Base-by-base conservation (phyloP, 1,140 invertebrate species). In the Harpegnathos saltator region DNA sequence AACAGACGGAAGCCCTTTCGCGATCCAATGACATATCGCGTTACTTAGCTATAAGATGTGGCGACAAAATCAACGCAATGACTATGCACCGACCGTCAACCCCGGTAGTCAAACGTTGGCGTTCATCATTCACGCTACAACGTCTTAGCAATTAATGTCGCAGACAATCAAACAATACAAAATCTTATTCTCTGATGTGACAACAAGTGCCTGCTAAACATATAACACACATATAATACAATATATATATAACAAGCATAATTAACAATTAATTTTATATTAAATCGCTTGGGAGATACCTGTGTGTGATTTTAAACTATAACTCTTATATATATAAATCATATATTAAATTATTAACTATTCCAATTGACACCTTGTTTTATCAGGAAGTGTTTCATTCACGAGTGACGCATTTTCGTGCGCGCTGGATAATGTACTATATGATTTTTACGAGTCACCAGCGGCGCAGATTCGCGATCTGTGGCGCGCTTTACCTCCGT, bases 1-100 rank as follows among this genome's bases (percentile, higher is more conserved):
- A 75, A 48, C n/a, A 44, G 19, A 24, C 62, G 74, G 88, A 89
- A 89, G 62, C 88, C 85, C 61, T 84, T 75, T 50, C 12, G 11
- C 14, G 29, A 59, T 73, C 56, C 22, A 19, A 50, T 44, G n/a
- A 11, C 50, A 72, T 84, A 88, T 89, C 66, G 68, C 12, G 56
- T 89, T 89, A 89, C 88, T 1, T 44, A 52, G 58, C 61, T 81
- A 82, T 38, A 48, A 73, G 48, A 78, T 58, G 33, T 50, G 58
- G 19, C 24, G 12, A 48, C 12, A 26, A 48, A 50, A 48, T 50
- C 48, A 72, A 22, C 33, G 15, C 26, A 14, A 22, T 11, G n/a
- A 44, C 15, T 52, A 48, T 15, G 26, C 74, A 52, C 71, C 33
- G 75, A 85, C 22, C 24, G 24, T 22, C 38, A 38, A 14, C 7